Conservation (phyloP, 2,888 invertebrate species). For the Cremastinae sp. region DNA sequence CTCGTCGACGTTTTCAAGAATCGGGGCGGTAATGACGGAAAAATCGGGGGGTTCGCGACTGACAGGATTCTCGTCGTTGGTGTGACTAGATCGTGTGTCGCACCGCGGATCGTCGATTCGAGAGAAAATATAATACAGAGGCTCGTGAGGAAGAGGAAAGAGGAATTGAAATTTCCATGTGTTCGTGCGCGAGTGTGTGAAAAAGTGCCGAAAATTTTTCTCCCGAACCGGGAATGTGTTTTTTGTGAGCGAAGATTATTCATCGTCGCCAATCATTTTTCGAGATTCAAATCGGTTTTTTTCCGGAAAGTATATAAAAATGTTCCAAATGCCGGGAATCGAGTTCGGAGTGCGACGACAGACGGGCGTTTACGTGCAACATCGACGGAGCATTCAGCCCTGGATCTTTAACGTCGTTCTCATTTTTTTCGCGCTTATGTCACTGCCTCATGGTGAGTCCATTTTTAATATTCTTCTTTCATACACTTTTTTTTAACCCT, state of each 20-base stretch:
- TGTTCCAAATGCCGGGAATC: constrained; percentile 59
- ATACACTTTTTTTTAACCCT: no score
- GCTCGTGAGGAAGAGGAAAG: constrained; percentile 4
- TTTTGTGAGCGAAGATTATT: background rate
- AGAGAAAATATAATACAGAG: background rate
- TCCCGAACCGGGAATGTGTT: constrained; percentile 17
- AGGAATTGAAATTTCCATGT: background rate
- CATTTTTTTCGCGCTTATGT: constrained; percentile 74
- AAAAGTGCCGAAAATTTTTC: constrained; percentile 17
- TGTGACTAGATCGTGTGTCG: constrained; percentile 20
- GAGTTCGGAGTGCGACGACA: constrained; percentile 52
- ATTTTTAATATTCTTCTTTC: constrained; percentile 26
- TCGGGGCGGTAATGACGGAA: constrained; percentile 74
- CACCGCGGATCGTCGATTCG: background rate
- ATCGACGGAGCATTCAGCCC: constrained; percentile 67
- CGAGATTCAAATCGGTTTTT: no score
- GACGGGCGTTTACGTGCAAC: constrained; percentile 55
- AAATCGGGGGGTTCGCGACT: constrained; percentile 72
- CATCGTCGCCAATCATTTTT: no score
- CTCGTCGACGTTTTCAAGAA: no score
- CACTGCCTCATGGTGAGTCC: constrained; percentile 78
- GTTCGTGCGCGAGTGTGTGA: constrained; percentile 14
- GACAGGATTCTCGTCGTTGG: constrained; percentile 35
- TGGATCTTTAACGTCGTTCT: constrained; percentile 71
- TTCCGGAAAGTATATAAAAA: no score